phyloP scores from a whole-genome alignment of 2,888 invertebrate species.

The Agapostemon virescens region DNA sequence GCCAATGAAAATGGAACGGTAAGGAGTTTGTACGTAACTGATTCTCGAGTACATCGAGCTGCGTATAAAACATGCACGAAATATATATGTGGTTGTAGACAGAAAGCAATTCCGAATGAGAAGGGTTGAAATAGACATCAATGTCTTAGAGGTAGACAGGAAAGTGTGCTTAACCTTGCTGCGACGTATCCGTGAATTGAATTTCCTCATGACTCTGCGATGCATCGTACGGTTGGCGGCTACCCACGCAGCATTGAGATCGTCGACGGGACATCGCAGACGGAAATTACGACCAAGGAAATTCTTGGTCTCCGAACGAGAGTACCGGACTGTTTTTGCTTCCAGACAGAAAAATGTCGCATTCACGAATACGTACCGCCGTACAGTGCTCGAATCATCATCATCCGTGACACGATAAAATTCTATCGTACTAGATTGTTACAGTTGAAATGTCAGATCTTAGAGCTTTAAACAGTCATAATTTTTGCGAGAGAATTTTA shows the following conservation, averaged over 20 bases:
- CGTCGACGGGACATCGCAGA: conserved; percentile 36
- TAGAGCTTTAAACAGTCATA: too few relatives aligned
- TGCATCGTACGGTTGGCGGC: conserved; percentile 19
- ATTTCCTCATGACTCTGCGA: conserved; percentile 46
- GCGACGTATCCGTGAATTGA: conserved; percentile 47
- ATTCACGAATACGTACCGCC: conserved; percentile 12
- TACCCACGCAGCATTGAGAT: conserved; percentile 43
- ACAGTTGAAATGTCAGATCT: too few relatives aligned
- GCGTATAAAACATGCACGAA: neutral
- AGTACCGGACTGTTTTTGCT: conserved; percentile 10
- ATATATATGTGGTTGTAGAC: neutral
- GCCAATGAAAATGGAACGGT: too few relatives aligned
- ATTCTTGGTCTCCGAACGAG: conserved; percentile 43
- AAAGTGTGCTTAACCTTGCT: conserved; percentile 37
- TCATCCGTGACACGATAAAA: conserved; percentile 35
- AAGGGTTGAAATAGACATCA: conserved; percentile 16
- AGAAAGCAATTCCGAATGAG: neutral
- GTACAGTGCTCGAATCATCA: conserved; percentile 28
- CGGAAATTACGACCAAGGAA: conserved; percentile 55
- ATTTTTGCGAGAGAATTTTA: too few relatives aligned
- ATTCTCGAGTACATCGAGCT: neutral
- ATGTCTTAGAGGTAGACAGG: conserved; percentile 10
- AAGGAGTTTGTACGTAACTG: too few relatives aligned
- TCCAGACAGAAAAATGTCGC: neutral
- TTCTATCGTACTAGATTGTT: conserved; percentile 20